These are phyloP conservation scores for Zootoca vivipara DNA, from an alignment of 2,113 vertebrate genomes.

Conservation along the genomic window DNA sequence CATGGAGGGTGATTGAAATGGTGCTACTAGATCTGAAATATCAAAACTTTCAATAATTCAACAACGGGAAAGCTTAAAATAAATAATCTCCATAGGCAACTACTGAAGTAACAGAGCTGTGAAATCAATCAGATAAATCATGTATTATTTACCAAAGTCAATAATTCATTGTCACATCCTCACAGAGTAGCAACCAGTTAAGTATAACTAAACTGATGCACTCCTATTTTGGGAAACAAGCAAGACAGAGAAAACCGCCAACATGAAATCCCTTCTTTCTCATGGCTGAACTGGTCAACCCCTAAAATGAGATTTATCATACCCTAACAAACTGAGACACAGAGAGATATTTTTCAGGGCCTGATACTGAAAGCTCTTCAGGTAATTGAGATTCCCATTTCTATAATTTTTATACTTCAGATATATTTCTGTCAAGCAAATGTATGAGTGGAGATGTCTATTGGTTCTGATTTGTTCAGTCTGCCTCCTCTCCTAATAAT, in stretches of 20 bases:
- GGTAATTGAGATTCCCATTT: background rate
- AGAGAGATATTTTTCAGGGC: background rate
- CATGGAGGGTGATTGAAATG: background rate
- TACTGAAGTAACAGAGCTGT: background rate
- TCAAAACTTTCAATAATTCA: background rate
- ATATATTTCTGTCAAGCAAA: slow-evolving; percentile 39
- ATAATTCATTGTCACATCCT: background rate
- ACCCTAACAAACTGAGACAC: background rate
- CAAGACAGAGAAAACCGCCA: background rate
- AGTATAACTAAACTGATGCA: background rate
- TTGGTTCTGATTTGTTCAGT: slow-evolving; percentile 32
- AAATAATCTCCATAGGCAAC: background rate
- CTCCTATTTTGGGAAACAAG: background rate
- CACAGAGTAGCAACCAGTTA: background rate
- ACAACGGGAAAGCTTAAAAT: background rate
- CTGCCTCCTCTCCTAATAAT: slow-evolving; percentile 40
- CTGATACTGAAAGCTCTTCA: background rate
- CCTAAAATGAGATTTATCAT: rapidly evolving
- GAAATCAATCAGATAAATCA: background rate
- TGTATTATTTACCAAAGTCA: background rate
- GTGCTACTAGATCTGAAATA: background rate
- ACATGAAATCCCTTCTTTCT: background rate
- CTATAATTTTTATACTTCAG: slow-evolving; percentile 20
- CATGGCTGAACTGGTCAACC: background rate
- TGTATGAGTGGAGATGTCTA: background rate